Percentiles rank a stretch among this genome's conserved stretches.
phyloP scores from a whole-genome alignment of 2,797 vertebrate species.

The Lagodon rhomboides region DNA sequence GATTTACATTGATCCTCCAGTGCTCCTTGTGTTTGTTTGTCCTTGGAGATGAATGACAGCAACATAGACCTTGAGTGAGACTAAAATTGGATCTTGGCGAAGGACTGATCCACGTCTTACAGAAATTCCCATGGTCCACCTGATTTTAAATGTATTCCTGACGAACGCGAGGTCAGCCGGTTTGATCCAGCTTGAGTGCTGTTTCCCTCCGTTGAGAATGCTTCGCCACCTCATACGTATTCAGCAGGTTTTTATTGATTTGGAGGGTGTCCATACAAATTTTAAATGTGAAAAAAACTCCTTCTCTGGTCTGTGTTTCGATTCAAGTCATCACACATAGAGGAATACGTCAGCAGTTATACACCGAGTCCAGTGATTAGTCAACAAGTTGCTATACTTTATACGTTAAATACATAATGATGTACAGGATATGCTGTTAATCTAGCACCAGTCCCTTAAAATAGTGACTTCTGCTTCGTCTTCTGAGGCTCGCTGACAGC shows the following conservation, averaged over 20 bases:
- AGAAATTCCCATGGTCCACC: not conserved
- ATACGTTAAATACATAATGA: not conserved
- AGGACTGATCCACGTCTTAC: not conserved
- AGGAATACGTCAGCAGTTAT: not conserved
- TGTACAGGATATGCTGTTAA: not conserved
- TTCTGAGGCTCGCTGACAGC: slow-evolving; percentile 2
- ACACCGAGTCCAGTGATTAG: not conserved
- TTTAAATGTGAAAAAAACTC: slow-evolving; percentile 1
- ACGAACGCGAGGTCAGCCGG: not conserved
- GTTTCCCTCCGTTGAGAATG: not conserved
- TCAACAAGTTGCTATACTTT: no score
- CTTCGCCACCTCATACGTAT: not conserved
- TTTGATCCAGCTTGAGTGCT: slow-evolving; percentile 5
- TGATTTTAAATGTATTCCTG: no score
- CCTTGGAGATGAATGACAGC: not conserved
- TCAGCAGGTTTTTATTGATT: slow-evolving; percentile 40
- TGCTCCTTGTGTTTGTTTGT: not conserved
- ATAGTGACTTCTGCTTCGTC: not conserved
- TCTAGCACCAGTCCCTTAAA: not conserved
- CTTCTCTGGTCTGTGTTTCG: not conserved
- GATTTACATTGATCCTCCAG: not conserved
- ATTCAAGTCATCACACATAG: not conserved
- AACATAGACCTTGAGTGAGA: not conserved
- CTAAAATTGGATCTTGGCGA: not conserved
- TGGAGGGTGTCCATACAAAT: not conserved